Evolutionary conservation across 1,140 invertebrate genomes (phyloP).

Genomic region (Plutomurus gul): DNA sequence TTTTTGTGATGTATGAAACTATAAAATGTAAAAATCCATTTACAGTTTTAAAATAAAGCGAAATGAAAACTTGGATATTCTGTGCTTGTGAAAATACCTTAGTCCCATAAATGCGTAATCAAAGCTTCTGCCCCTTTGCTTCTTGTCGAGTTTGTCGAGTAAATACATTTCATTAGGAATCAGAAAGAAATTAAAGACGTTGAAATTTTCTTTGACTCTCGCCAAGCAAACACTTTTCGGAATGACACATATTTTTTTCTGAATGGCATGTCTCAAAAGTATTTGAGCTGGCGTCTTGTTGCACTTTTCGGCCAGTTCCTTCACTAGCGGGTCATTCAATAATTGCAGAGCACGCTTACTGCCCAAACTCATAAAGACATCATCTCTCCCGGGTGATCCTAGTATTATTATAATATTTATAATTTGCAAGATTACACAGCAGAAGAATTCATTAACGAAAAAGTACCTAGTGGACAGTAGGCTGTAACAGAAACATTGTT

Average conservation of each 20-base stretch:
- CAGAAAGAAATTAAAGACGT: slow-evolving; percentile 39
- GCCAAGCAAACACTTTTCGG: slow-evolving; percentile 78
- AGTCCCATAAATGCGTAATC: slow-evolving; percentile 19
- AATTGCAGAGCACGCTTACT: neutral
- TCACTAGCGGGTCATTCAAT: slow-evolving; percentile 69
- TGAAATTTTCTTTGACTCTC: slow-evolving; percentile 69
- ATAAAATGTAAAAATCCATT: neutral
- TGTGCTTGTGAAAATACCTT: neutral
- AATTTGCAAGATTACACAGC: slow-evolving; percentile 3
- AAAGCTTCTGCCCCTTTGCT: neutral
- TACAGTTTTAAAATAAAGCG: neutral
- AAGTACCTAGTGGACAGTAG: slow-evolving; percentile 59
- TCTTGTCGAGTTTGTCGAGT: slow-evolving; percentile 10
- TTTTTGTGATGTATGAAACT: slow-evolving; percentile 13
- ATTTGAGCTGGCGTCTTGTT: slow-evolving; percentile 77
- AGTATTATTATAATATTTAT: neutral
- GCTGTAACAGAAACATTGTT: slow-evolving; percentile 59
- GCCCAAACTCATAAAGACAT: neutral
- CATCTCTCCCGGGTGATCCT: neutral
- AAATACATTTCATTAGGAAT: slow-evolving; percentile 18
- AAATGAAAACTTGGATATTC: neutral
- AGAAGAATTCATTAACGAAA: neutral
- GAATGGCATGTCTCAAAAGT: slow-evolving; percentile 73
- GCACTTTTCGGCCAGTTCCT: slow-evolving; percentile 70
- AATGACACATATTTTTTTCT: slow-evolving; percentile 74